Evolutionary conservation across 2,888 invertebrate genomes (phyloP).

Genomic region (Drosophila koepferae): DNA sequence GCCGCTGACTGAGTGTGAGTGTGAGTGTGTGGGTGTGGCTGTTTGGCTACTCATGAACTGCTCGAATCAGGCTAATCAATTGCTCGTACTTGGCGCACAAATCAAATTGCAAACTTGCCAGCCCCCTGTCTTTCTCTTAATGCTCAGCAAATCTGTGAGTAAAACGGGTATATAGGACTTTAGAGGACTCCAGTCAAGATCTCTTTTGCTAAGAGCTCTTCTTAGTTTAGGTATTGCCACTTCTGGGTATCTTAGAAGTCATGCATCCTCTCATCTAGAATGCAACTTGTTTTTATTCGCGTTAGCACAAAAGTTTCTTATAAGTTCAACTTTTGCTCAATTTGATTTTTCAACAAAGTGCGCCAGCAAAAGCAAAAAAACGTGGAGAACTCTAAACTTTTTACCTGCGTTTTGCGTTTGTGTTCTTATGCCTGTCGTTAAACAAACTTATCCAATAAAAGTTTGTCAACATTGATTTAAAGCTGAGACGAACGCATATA

Average conservation of each 20-base stretch:
- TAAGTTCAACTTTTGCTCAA: conserved; percentile 76
- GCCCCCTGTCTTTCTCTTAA: conserved; percentile 23
- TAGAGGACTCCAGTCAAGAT: too few relatives aligned
- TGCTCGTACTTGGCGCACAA: conserved; percentile 80
- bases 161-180: neutral
- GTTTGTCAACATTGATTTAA: conserved; percentile 85
- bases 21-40: neutral
- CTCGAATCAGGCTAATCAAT: conserved; percentile 75
- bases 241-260: neutral
- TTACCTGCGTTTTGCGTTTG: conserved; percentile 60
- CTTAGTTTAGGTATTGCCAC: too few relatives aligned
- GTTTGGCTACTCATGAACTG: conserved; percentile 56
- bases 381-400: conserved; percentile 63
- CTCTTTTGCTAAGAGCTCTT: neutral
- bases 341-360: conserved; percentile 72
- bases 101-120: conserved; percentile 82
- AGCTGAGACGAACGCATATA: conserved; percentile 75
- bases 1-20: conserved; percentile 10
- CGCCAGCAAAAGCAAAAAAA: conserved; percentile 14
- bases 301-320: conserved; percentile 55
- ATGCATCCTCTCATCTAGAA: neutral
- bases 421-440: conserved; percentile 71
- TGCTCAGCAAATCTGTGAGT: neutral
- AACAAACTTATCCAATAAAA: conserved; percentile 85
- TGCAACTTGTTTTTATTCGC: conserved; percentile 36